Evolutionary conservation across 2,113 vertebrate genomes (phyloP), one percentile per base, ranked within the genome.

Genomic region (Laticauda laticaudata): DNA sequence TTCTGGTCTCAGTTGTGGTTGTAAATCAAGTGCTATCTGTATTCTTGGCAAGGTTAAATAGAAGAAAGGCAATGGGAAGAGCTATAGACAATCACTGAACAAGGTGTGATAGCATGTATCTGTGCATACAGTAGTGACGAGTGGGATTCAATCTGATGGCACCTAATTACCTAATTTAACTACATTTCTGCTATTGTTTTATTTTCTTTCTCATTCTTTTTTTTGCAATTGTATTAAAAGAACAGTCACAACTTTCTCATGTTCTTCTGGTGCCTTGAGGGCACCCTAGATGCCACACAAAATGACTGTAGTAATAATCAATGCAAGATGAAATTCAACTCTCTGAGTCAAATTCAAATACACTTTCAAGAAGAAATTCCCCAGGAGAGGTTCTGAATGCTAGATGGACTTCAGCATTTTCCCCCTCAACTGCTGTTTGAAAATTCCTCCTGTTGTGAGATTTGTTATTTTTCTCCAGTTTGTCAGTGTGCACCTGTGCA

Each of bases 191-290:
- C 55, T 90, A 29, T 24, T 91, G n/a, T 93, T 48, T 51, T 93
- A 39, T 56, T 81, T 81, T 61, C 86, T 75, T 91, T 95, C 12
- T 86, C 1, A 24, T 94, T 93, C 95, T 89, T 89, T 64, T 45
- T 56, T 55, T 61, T 69, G 85, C 59, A 64, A 57, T 53, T 12
- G 14, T 3, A 0, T 94, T 92, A 20, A 88, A 93, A 61, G 6
- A 39, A 53, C 24, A 48, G 20, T 29, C 51, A 61, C 48, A 64
- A 64, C 57, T 53, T 86, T 87, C 45, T 85, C 29, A n/a, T 90
- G 75, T 21, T 15, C 53, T 86, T 90, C 39, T 61, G 75, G 29
- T 61, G 45, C 88, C 88, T 57, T 26, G 43, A 86, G 89, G 81
- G n/a, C 89, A 34, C 14, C 26, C 15, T 43, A 89, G 61, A 64